Base-by-base conservation (phyloP, 2,113 vertebrate genomes). In the Crotalus viridis region DNA sequence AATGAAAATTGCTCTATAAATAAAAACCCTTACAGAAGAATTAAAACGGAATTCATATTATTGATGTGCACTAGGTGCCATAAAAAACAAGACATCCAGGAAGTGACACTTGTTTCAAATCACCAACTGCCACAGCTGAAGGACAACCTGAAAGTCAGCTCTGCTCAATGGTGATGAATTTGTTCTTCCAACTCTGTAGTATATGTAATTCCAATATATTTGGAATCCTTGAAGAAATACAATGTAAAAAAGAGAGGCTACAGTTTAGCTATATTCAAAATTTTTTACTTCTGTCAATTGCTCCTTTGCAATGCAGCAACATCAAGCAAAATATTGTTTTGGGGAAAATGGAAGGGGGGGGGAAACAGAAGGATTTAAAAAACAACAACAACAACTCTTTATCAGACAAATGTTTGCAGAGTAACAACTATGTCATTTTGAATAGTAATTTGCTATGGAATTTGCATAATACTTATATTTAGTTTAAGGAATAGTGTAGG, bases 31-130 rank as follows among this genome's bases (percentile, higher is more conserved):
- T 96, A 97, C 96, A 97, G 96, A 98, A 97, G 97, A 98, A 98
- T 98, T 98, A 98, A 98, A 98, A 97, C 97, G 90, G 95, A 97
- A 98, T 97, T 97, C 97, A 61, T 97, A 96, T 98, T 98, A 98
- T 98, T 98, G 97, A 98, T 98, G 97, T 95, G 96, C 97, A 95
- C 95, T 91, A 91, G 94, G 59, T 95, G 94, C 91, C 92, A 94
- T 98, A 97, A 97, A 98, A 95, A 97, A 95, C 93, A 92, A 91
- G 95, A 95, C 95, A 96, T 94, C 90, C 91, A 96, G 94, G 92
- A 98, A 97, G 94, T 94, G 88, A 94, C 93, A 96, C 93, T 96
- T 97, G 96, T 98, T 97, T 97, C 97, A 96, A 97, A 97, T 97
- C 69, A 90, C 93, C 96, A 93, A 95, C 94, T 56, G 91, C 95